Conservation (phyloP, 2,113 vertebrate genomes). For the Serinus canaria region DNA sequence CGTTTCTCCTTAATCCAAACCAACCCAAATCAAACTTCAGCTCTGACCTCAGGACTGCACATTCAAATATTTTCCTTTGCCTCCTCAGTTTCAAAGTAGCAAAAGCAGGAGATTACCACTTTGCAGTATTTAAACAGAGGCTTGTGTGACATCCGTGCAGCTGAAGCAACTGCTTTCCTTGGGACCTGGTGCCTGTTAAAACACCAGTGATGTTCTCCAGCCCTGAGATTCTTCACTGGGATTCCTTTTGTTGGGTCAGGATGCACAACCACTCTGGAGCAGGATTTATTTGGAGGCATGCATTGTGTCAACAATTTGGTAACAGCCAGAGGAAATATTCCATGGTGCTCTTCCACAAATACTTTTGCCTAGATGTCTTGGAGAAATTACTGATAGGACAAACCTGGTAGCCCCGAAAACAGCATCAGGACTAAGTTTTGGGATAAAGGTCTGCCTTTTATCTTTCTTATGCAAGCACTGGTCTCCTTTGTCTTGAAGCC, state of each 20-base stretch:
- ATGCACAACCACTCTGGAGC: not conserved
- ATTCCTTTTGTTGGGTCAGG: not conserved
- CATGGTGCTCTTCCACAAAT: not conserved
- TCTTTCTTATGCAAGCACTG: not conserved
- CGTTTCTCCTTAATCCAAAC: constrained; percentile 68
- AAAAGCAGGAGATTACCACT: constrained; percentile 58
- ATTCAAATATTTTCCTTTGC: constrained; percentile 67
- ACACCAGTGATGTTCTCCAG: not conserved
- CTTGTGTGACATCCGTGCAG: not conserved
- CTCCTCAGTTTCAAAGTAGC: constrained; percentile 59
- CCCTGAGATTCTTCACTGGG: not conserved
- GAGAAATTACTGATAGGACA: not conserved
- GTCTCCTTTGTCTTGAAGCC: not conserved
- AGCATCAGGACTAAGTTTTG: not conserved
- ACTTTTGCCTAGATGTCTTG: not conserved
- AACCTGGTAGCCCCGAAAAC: not conserved
- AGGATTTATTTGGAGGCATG: not conserved
- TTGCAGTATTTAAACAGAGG: constrained; percentile 26
- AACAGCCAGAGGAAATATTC: not conserved
- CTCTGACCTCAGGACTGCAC: constrained; percentile 75
- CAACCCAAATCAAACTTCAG: constrained; percentile 70
- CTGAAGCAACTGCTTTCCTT: not conserved
- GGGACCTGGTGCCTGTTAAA: not conserved
- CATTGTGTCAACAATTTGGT: not conserved
- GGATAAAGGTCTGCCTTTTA: not conserved